A percentile compares a stretch with the other conserved stretches of the same genome.
phyloP scores from a whole-genome alignment of 2,113 vertebrate genomes.

The Eretmochelys imbricata region DNA sequence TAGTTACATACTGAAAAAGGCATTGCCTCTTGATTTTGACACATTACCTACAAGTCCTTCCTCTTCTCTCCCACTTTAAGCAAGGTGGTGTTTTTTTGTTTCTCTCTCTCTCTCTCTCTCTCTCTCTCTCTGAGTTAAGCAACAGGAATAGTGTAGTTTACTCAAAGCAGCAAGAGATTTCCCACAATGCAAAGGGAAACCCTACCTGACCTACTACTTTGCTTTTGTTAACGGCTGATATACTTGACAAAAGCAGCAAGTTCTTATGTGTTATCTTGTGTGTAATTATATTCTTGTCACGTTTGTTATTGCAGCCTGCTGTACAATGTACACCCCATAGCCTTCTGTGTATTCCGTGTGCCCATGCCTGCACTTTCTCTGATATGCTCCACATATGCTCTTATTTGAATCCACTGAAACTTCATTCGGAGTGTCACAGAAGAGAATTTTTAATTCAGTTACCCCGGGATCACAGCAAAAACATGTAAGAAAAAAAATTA shows the following conservation, averaged over 20 bases:
- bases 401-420: neutral
- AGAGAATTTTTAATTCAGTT: neutral
- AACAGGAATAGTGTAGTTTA: neutral
- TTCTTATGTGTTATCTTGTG: neutral
- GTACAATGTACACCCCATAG: neutral
- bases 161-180: neutral
- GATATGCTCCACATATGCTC: neutral
- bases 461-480: neutral
- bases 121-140: fast-evolving
- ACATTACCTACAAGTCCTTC: neutral
- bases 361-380: neutral
- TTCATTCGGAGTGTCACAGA: neutral
- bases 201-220: neutral
- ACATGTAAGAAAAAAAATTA: neutral
- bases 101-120: no score
- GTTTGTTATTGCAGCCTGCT: neutral
- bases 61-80: neutral
- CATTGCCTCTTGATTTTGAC: neutral
- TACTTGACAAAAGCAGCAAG: neutral
- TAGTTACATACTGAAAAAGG: neutral
- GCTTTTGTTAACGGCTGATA: neutral
- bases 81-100: neutral
- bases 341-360: neutral
- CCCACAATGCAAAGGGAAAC: neutral
- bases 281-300: neutral